A percentile compares a stretch with the other conserved stretches of the same genome.
These are phyloP conservation scores for Nasonovia ribisnigri DNA, from an alignment of 2,888 invertebrate species.

Conservation along the genomic window DNA sequence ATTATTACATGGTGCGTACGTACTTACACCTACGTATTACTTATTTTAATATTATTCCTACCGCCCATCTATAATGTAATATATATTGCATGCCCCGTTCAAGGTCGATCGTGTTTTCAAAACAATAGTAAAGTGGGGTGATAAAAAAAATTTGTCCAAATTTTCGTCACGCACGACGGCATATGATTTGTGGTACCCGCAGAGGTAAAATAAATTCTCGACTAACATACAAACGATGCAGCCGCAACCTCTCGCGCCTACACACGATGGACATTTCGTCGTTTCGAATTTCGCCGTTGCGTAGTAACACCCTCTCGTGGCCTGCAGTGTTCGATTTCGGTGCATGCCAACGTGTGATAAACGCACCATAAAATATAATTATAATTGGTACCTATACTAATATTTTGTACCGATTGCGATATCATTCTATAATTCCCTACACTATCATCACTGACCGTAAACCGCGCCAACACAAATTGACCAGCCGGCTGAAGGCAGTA, in stretches of 20 bases:
- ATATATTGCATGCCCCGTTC: not conserved
- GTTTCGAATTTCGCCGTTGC: not conserved
- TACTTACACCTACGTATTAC: not conserved
- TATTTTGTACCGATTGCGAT: not conserved
- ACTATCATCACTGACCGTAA: not conserved
- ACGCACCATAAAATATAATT: not conserved
- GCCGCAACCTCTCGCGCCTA: not conserved
- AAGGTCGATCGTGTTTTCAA: not conserved
- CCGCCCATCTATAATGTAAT: not conserved
- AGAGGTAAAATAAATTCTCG: not conserved
- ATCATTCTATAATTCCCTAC: not conserved
- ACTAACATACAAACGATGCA: not conserved
- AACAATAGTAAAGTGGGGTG: not conserved
- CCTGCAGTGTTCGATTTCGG: not conserved
- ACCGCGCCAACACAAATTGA: not conserved
- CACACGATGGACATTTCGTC: not conserved
- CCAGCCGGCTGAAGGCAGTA: not conserved
- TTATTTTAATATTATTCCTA: slow-evolving; percentile 4
- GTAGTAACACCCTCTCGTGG: slow-evolving; percentile 4
- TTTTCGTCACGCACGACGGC: not conserved
- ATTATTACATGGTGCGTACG: not conserved
- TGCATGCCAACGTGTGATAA: not conserved
- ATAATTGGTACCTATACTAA: no score
- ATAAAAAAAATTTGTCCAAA: not conserved
- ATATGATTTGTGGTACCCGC: not conserved